phyloP scores from a whole-genome alignment of 2,888 invertebrate genomes.

The Plutella xylostella region DNA sequence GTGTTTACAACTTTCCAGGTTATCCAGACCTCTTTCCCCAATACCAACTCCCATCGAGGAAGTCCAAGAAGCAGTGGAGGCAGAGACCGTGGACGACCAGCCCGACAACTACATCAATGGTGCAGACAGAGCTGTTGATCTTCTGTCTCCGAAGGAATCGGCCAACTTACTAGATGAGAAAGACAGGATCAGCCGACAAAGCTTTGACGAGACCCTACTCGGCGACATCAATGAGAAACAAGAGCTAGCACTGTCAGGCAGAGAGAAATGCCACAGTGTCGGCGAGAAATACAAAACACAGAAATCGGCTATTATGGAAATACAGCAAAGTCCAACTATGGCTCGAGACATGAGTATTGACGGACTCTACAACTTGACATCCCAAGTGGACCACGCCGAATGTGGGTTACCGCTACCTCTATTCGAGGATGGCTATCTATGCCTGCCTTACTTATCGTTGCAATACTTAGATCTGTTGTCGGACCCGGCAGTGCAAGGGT shows the following conservation, averaged over 20 bases:
- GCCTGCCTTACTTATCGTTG: conserved; percentile 94
- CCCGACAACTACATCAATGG: conserved; percentile 31
- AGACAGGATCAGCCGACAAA: conserved; percentile 52
- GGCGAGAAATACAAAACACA: conserved; percentile 59
- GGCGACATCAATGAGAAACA: conserved; percentile 46
- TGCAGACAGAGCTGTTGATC: conserved; percentile 33
- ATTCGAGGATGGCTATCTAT: conserved; percentile 92
- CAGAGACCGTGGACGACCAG: neutral
- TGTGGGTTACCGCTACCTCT: conserved; percentile 91
- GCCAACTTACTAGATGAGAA: conserved; percentile 56
- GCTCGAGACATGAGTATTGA: conserved; percentile 77
- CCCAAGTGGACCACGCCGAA: conserved; percentile 75
- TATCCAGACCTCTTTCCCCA: conserved; percentile 55
- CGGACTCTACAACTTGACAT: conserved; percentile 72
- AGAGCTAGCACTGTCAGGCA: conserved; percentile 34
- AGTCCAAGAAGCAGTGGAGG: conserved; percentile 25
- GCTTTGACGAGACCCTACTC: conserved; percentile 51
- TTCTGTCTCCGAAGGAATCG: conserved; percentile 51
- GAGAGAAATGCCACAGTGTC: conserved; percentile 63
- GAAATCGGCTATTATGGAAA: conserved; percentile 43
- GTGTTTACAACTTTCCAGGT: too few relatives aligned
- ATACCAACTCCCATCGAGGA: conserved; percentile 29
- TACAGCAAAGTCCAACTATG: conserved; percentile 67
- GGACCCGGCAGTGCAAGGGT: conserved; percentile 87
- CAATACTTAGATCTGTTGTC: conserved; percentile 93